A percentile compares a stretch with the other conserved stretches of the same genome.
These are phyloP conservation scores for Brachystomella parvula DNA, from an alignment of 1,140 invertebrate genomes.

Conservation along the genomic window DNA sequence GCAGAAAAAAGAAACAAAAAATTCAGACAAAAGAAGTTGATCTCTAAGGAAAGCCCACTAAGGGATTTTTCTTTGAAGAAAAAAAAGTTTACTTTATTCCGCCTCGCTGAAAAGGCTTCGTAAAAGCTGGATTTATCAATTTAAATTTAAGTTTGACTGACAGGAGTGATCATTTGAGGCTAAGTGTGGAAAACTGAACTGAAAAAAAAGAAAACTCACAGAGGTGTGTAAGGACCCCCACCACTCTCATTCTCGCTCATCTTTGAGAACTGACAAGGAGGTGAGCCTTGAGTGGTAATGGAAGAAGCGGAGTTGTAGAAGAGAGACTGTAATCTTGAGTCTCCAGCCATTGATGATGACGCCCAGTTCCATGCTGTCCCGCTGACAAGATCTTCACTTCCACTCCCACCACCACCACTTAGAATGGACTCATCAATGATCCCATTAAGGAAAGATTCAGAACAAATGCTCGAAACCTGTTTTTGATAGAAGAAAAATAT, in stretches of 20 bases:
- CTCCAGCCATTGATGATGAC: constrained; percentile 6
- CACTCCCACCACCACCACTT: constrained; percentile 16
- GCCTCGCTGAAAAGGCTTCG: not conserved
- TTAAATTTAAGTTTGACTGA: not conserved
- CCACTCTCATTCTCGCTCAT: not conserved
- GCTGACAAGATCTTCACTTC: constrained; percentile 18
- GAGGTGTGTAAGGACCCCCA: constrained; percentile 18
- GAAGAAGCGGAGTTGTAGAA: not conserved
- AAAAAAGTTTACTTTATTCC: constrained; percentile 2
- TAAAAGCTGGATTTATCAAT: constrained; percentile 1
- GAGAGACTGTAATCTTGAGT: constrained; percentile 2
- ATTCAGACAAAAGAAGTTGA: not conserved
- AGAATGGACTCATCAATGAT: constrained; percentile 34
- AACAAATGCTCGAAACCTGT: constrained; percentile 36
- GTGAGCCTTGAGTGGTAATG: not conserved
- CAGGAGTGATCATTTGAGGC: not conserved
- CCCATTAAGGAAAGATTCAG: constrained; percentile 32
- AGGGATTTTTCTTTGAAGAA: no score
- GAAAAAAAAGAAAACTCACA: constrained; percentile 18
- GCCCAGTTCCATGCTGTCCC: constrained; percentile 30
- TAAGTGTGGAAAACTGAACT: not conserved
- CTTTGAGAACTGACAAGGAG: not conserved
- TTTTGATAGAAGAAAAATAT: constrained; percentile 1
- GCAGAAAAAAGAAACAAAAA: constrained; percentile 1
- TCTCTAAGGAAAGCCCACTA: not conserved